Base-by-base conservation (phyloP, 2,888 invertebrate genomes). In the Synergus laeviventris region DNA sequence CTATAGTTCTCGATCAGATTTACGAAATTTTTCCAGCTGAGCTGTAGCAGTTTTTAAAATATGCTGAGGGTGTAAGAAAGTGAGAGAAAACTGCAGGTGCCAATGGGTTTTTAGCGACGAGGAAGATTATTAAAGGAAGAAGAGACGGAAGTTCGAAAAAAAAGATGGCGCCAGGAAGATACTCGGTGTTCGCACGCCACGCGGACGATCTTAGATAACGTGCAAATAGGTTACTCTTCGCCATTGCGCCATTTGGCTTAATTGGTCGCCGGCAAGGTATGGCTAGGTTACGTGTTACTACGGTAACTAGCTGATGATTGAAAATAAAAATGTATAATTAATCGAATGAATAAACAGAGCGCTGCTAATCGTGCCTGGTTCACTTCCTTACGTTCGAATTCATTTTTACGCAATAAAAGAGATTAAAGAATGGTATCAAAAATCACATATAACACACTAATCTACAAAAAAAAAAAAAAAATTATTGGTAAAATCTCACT, bases 161-260 rank as follows among this genome's bases (percentile, higher is more conserved):
- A 82, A 84, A 84, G 85, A 86, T 85, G 84, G 84, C 86, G 87
- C 83, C 86, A 83, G 82, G 74, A 84, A 83, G 85, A 86, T 87
- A 85, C 83, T 85, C 82, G 80, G 83, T 81, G 87, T 88, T 88
- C 86, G 86, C 88, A 88, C 87, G 87, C 84, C 84, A 88, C 83
- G 83, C 82, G 84, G 80, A 81, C 82, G 86, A 87, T 84, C 79
- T 77, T 79, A 84, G 87, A 86, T 86, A 86, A 87, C 81, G 49
- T 45, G 82, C 87, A 87, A 88, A 86, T 88, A 86, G 88, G 88
- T 87, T 89, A 88, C 84, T 84, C 84, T 84, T 79, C 81, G 83
- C 82, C 83, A 86, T 88, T 88, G 86, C 86, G 84, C 87, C 86
- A 87, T 87, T 85, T 84, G 81, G 83, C 84, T 88, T 88, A 88